phyloP scores from a whole-genome alignment of 2,797 vertebrate species.

The Gephyroberyx darwinii region DNA sequence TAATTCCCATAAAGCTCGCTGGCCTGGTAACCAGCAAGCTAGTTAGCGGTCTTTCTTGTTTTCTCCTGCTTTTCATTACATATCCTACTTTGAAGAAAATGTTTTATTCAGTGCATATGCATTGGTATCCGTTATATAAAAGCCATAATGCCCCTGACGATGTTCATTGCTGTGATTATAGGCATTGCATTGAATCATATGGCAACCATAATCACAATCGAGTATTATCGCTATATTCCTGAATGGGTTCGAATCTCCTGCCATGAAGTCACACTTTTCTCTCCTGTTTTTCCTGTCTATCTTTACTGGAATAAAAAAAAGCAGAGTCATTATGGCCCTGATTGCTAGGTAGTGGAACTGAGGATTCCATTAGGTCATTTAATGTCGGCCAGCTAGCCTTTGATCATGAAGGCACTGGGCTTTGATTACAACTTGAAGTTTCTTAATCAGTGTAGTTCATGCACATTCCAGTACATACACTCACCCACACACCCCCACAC shows the following conservation, averaged over 20 bases:
- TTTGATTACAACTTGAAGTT: constrained; percentile 36
- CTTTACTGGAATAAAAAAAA: constrained; percentile 1
- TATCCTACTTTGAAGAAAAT: not conserved
- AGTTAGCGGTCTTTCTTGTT: not conserved
- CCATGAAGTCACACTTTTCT: not conserved
- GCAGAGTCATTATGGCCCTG: not conserved
- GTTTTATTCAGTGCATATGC: not conserved
- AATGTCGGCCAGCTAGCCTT: constrained; percentile 25
- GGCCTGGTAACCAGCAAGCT: not conserved
- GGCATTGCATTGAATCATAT: not conserved
- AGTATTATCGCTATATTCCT: constrained; percentile 6
- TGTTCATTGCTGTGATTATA: constrained; percentile 7
- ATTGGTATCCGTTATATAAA: not conserved
- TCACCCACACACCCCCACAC: constrained; percentile 3
- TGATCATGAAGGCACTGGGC: constrained; percentile 29
- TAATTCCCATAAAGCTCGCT: not conserved
- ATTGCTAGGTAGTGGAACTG: constrained; percentile 23
- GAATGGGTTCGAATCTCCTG: constrained; percentile 1
- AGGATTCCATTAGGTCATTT: constrained; percentile 23
- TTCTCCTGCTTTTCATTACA: not conserved
- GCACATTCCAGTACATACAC: constrained; percentile 46
- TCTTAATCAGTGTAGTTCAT: constrained; percentile 34
- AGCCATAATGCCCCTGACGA: not conserved
- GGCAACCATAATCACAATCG: not conserved
- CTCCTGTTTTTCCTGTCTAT: not conserved